These are phyloP conservation scores for Antheraea pernyi DNA, from an alignment of 1,140 invertebrate species.

Conservation along the genomic window DNA sequence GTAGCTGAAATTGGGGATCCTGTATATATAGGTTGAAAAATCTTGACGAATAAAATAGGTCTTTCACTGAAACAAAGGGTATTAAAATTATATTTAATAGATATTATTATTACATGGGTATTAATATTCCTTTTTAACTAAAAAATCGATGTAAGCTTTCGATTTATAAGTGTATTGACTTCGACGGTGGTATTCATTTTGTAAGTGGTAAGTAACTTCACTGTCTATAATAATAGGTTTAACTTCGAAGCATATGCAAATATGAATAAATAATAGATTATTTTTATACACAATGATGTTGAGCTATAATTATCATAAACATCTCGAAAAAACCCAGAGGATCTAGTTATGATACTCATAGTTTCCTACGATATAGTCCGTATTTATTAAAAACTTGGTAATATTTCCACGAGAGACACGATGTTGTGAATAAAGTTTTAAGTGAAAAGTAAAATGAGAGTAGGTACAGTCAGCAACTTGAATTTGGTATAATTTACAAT, in stretches of 20 bases:
- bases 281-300: neutral
- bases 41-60: too few species aligned
- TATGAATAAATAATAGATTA: too few species aligned
- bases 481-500: neutral
- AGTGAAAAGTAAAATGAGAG: neutral
- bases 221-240: neutral
- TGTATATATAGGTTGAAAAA: too few species aligned
- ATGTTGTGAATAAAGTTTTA: neutral
- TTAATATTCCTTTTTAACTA: too few species aligned
- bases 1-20: too few species aligned
- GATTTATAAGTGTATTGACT: neutral
- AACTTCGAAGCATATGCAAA: too few species aligned
- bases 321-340: neutral
- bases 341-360: neutral
- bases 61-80: too few species aligned
- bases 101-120: too few species aligned
- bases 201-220: neutral
- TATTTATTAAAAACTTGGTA: neutral
- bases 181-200: neutral
- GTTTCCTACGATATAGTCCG: neutral
- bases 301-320: neutral
- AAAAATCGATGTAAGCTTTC: too few species aligned
- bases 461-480: conserved; percentile 3
- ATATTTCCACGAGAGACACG: neutral
- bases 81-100: too few species aligned